Base-by-base conservation (phyloP, 2,113 vertebrate species). In the Bostrychus sinensis region DNA sequence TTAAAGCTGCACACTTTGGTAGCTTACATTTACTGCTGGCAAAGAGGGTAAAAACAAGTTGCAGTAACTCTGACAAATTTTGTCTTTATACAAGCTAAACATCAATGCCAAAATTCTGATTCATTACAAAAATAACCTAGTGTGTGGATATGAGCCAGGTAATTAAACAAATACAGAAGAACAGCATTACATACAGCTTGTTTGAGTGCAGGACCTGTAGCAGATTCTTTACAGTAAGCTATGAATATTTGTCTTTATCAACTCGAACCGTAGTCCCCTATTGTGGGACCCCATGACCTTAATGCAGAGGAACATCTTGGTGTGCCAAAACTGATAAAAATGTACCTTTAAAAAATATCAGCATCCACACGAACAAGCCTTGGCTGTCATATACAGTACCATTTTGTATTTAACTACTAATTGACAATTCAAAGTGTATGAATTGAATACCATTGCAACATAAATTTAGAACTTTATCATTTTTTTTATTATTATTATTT, bases 11-110 rank as follows among this genome's bases (percentile, higher is more conserved):
- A 12, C 14, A 34, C 26, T 20, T 65, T 62, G 54, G 48, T 46
- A 23, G 59, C 59, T 63, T 58, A 25, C 20, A n/a, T 56, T 60
- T 63, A 25, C 38, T 43, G 55, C 45, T 28, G 20, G 37, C 38
- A 1, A 16, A 22, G 58, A 54, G 26, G 19, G 14, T 12, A 2
- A 38, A 69, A 45, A 28, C 37, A 45, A 23, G 14, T 60, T 28
- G 20, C 16, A 43, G 34, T 16, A 51, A 51, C 14, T 13, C 16
- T 28, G 48, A 51, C 30, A 32, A 1, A 3, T 32, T 32, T 3
- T 7, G 3, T 2, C 30, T 32, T 32, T 32, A 7, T 32, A 32
- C 8, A 32, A 32, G 30, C 30, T 32, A 32, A 5, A 32, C 30
- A 32, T 48, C 45, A 37, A 25, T 51, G 38, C 28, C 26, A 56